These are phyloP conservation scores for Nephotettix cincticeps DNA, from an alignment of 1,140 invertebrate species.

Conservation along the genomic window DNA sequence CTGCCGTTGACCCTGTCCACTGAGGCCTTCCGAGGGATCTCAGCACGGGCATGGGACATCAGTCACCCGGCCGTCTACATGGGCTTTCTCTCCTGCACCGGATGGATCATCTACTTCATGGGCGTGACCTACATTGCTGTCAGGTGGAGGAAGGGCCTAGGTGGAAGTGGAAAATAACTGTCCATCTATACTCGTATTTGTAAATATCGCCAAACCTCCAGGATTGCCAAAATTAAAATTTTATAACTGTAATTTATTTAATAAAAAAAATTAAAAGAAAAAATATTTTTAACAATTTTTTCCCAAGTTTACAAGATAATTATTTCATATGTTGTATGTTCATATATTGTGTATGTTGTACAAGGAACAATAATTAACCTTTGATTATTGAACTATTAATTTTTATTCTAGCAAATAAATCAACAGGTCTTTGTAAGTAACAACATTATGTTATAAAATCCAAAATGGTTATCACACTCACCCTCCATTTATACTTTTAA, in stretches of 20 bases:
- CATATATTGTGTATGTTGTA: too few relatives aligned
- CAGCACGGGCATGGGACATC: constrained; percentile 60
- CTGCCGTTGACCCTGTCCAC: constrained; percentile 61
- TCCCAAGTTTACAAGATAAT: too few relatives aligned
- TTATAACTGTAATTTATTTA: constrained; percentile 2
- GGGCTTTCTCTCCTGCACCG: constrained; percentile 55
- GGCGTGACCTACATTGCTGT: constrained; percentile 36
- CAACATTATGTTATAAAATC: too few relatives aligned
- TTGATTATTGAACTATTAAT: too few relatives aligned
- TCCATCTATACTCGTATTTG: too few relatives aligned
- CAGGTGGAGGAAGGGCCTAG: constrained; percentile 38
- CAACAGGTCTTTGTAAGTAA: too few relatives aligned
- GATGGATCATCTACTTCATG: constrained; percentile 55
- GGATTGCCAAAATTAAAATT: background rate
- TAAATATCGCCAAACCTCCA: too few relatives aligned
- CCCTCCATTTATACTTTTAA: too few relatives aligned
- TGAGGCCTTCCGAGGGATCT: constrained; percentile 58
- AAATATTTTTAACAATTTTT: background rate
- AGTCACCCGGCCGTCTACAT: constrained; percentile 53
- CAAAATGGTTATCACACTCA: too few relatives aligned
- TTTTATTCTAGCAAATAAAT: too few relatives aligned
- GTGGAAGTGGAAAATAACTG: constrained; percentile 28
- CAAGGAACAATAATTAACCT: too few relatives aligned
- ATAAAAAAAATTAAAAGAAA: background rate
- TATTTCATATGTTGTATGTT: too few relatives aligned